Conservation (phyloP, 2,797 vertebrate species). For the Falco novaeseelandiae region DNA sequence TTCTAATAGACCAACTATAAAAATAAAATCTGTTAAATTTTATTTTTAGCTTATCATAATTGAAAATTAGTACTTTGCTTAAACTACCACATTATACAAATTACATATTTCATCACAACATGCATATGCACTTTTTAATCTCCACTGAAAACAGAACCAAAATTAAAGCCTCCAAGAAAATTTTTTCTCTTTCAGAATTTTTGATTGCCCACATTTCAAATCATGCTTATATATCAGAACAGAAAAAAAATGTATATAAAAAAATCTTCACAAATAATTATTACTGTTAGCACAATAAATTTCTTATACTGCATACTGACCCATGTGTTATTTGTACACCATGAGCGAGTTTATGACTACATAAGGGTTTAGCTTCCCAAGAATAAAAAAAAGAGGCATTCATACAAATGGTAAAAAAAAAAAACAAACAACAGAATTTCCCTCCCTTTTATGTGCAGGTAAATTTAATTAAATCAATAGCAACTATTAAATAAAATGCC, state of each 20-base stretch:
- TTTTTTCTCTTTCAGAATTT: neutral
- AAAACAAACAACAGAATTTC: neutral
- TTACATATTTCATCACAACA: neutral
- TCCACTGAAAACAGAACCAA: neutral
- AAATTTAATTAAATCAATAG: neutral
- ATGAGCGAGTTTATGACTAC: neutral
- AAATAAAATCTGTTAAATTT: neutral
- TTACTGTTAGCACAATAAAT: neutral
- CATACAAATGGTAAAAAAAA: neutral
- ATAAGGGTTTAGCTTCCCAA: neutral
- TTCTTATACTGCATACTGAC: neutral
- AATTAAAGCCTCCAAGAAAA: neutral
- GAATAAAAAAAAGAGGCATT: neutral
- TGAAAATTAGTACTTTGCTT: neutral
- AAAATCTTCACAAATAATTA: neutral
- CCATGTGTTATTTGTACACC: neutral
- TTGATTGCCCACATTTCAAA: neutral
- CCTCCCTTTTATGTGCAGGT: neutral
- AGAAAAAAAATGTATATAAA: neutral
- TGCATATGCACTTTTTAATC: neutral
- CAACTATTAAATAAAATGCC: neutral
- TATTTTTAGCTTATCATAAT: neutral
- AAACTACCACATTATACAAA: neutral
- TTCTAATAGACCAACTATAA: neutral
- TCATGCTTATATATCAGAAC: neutral